phyloP scores from a whole-genome alignment of 2,888 invertebrate species.

The Synergus itoensis region DNA sequence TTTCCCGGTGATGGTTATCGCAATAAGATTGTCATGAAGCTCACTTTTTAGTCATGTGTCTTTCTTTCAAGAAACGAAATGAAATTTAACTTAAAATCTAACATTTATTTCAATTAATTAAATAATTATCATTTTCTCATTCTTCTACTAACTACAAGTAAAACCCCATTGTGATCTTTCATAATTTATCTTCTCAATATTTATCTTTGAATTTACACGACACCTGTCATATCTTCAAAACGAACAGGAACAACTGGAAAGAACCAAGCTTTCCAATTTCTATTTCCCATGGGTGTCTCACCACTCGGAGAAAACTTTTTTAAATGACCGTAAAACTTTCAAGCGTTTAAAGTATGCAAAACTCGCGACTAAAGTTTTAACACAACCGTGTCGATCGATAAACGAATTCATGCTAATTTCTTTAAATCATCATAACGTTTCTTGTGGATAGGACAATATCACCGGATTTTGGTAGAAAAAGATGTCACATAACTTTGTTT shows the following conservation, averaged over 20 bases:
- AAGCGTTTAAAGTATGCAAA: conserved; percentile 36
- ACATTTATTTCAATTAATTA: too few relatives aligned
- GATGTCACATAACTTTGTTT: not conserved
- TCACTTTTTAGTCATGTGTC: conserved; percentile 15
- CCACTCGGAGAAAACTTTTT: conserved; percentile 24
- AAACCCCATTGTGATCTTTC: not conserved
- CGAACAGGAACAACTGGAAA: not conserved
- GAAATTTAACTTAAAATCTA: too few relatives aligned
- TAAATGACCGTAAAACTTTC: conserved; percentile 36
- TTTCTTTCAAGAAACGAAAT: too few relatives aligned
- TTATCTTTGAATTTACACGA: not conserved
- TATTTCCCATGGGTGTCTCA: conserved; percentile 24
- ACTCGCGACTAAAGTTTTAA: conserved; percentile 14
- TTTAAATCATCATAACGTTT: conserved; percentile 1
- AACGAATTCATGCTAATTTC: conserved; percentile 8
- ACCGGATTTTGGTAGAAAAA: not conserved
- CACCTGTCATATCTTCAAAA: conserved; percentile 7
- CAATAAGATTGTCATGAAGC: not conserved
- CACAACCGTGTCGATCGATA: conserved; percentile 37
- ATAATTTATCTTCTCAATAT: not conserved
- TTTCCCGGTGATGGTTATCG: conserved; percentile 1
- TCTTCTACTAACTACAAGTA: not conserved
- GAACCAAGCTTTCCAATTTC: conserved; percentile 27
- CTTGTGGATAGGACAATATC: not conserved
- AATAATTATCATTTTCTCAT: too few relatives aligned